Base-by-base conservation (phyloP, 23 tunicate genomes). In the Styela clava region DNA sequence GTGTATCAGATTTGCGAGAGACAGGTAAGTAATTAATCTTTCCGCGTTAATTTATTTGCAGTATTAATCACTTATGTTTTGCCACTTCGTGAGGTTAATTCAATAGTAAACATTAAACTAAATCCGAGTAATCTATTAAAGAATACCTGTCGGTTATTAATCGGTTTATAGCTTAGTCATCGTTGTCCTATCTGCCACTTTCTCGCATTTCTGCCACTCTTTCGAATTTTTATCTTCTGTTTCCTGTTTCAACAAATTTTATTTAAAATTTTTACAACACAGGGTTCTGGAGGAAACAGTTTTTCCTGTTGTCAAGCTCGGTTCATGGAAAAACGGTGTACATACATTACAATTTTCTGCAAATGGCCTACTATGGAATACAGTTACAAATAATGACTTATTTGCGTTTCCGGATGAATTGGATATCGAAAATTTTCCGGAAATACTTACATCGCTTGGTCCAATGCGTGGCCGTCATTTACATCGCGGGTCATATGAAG, bases 391-490 rank as follows among this genome's bases (percentile, higher is more conserved):
- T 29, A 5, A 27, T 19, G 29, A 71, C 29, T 71, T 71, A 29
- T 30, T 71, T 27, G 77, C 27, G 35, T 16, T 34, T 3, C 34
- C 24, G 35, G 35, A 7, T 26, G 3, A 33, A 71, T 31, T 30
- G 18, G 56, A 7, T 5, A 12, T 12, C 12, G 71, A 67, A 67
- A 56, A 36, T 21, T 76, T 76, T 76, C 81, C 81, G 5, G 31
- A 24, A 29, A 52, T 33, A 76, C 35, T 33, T 16, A 44, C 37
- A 0, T 33, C 63, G 0, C 52, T 76, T 22, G 81, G 81, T 36
- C 52, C 64, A 24, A 36, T 76, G 9, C 23, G 81, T 20, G 81
- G 81, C 0, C 35, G 64, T 18, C 63, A 76, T 44, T 52, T 76
- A 25, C 31, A 44, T 28, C 30, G 81, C 16, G 81, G 81, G 24